Percentiles rank a stretch among this genome's conserved stretches.
Evolutionary conservation across 2,113 vertebrate species (phyloP).

Genomic region (Rhinopithecus roxellana): DNA sequence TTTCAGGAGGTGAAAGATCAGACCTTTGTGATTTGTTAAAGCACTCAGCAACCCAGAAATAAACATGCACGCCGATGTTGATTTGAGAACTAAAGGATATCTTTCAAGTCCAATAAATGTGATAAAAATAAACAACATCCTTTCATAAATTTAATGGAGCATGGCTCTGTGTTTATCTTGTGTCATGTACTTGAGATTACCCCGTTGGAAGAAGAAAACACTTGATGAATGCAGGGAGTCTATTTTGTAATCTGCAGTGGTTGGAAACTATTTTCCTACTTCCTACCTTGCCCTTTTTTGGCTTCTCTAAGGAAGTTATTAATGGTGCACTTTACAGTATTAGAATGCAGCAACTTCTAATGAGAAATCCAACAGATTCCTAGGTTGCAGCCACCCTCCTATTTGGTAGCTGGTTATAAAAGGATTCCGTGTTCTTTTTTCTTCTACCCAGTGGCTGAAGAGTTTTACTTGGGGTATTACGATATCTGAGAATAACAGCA

Average conservation of each 20-base stretch:
- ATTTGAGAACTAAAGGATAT: conserved; percentile 56
- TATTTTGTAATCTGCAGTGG: neutral
- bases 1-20: conserved; percentile 61
- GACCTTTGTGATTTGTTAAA: conserved; percentile 63
- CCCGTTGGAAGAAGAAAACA: conserved; percentile 55
- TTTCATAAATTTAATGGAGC: conserved; percentile 59
- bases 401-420: neutral
- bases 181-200: conserved; percentile 58
- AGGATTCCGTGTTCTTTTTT: neutral
- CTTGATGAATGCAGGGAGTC: conserved; percentile 37
- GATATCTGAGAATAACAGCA: neutral
- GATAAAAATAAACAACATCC: conserved; percentile 68
- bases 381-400: neutral
- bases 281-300: neutral
- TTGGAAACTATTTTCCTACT: conserved; percentile 46
- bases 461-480: neutral
- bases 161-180: conserved; percentile 59
- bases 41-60: conserved; percentile 57
- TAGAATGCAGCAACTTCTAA: neutral
- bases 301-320: conserved; percentile 33
- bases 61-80: conserved; percentile 45
- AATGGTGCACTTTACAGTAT: neutral
- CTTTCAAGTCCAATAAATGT: conserved; percentile 68
- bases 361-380: neutral
- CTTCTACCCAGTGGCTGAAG: neutral